Evolutionary conservation across 2,888 invertebrate genomes (phyloP), one percentile per base, ranked within the genome.

Genomic region (Melinaea menophilus): DNA sequence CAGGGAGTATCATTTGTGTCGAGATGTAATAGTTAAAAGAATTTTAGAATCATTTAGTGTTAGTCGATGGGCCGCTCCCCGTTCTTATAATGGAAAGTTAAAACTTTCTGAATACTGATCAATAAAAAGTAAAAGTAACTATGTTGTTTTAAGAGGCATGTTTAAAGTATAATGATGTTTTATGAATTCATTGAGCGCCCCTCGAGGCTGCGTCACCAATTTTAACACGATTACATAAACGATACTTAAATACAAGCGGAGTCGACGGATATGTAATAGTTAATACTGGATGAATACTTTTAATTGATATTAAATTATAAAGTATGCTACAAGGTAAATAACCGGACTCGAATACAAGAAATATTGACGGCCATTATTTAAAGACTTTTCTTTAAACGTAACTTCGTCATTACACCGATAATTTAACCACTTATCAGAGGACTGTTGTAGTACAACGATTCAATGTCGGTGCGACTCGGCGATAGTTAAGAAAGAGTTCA

Each of bases 41-140:
- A 70, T 68, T 65, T 56, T 73, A 73, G 69, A 74, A 59, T 65
- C 63, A 67, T 59, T 62, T 48, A 73, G 69, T 67, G 63, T 63
- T 62, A 65, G 70, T 74, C 71, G 68, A 71, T 72, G 68, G 68
- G 72, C 75, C 72, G 71, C 67, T 73, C 64, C 66, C 67, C 61
- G 67, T 47, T 58, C 61, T 65, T 69, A 70, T 71, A 71, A 74
- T 78, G 78, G 86, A 87, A 87, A 87, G 86, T 83, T 76, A 60
- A 69, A 74, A 81, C 84, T 85, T 84, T 85, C 85, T 80, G 85
- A 84, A 86, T 86, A 82, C 79, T 83, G 80, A 85, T 86, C 77
- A 80, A 82, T 82, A 82, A 82, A 86, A 86, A 87, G 86, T 86
- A 86, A 88, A 85, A 87, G 85, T 84, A 72, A 41, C 60, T 60